Base-by-base conservation (phyloP, 1,140 invertebrate species). In the Oedothorax gibbosus region DNA sequence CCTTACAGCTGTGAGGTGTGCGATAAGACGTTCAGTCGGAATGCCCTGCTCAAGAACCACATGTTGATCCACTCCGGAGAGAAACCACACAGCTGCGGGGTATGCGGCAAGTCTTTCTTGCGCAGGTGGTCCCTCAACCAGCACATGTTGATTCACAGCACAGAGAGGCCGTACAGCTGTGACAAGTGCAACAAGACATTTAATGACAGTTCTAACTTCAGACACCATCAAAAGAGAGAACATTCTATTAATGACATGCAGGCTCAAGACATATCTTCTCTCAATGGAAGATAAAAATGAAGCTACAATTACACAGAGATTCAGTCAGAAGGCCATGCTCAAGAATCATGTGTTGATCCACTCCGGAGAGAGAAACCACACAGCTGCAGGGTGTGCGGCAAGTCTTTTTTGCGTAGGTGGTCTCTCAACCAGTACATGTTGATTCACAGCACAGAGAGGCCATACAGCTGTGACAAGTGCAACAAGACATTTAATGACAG, bases 61-160 rank as follows among this genome's bases (percentile, higher is more conserved):
- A 97, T 99, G 91, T 97, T 98, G 87, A 99, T 98, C 3, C 98
- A 99, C 91, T 99, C 98, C 21, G 98, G 98, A 91, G 96, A 97
- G 93, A 96, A 97, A 91, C 96, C 97, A 0, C 98, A 98, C 89
- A 95, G 95, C 0, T 99, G 97, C 88, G 94, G 96, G 88, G 93
- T 96, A 15, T 80, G 77, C 68, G 12, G 14, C 50, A 80, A 80
- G n/a, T 7, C 12, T n/a, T 80, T 68, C 49, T 35, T 20, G 3
- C 20, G 35, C 8, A 21, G 5, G 10, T 14, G 51, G 5, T 49
- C 66, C 15, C 50, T 66, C 7, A 80, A 54, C 14, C 49, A 50
- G 12, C 77, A 80, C 15, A n/a, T 21, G 7, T 7, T n/a, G 60
- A 84, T 76, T 12, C 72, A 80, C 21, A 68, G 35, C 5, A 35